Conservation (phyloP, 2,797 vertebrate species). For the Peromyscus aztecus region DNA sequence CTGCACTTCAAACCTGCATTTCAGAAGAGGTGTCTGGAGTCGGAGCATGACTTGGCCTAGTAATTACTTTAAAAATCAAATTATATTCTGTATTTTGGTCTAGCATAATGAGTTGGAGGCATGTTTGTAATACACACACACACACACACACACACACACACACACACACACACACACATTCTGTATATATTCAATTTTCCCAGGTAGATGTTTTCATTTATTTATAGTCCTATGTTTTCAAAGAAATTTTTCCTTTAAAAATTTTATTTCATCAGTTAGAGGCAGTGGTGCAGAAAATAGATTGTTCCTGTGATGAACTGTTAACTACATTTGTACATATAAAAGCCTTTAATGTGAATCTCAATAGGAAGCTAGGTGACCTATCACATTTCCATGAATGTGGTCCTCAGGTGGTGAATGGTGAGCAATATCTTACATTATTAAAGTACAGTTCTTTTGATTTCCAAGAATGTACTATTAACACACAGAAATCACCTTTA, state of each 20-base stretch:
- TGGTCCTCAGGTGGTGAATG: neutral
- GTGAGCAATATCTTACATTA: slow-evolving; percentile 37
- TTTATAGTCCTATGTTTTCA: slow-evolving; percentile 44
- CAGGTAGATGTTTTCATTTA: slow-evolving; percentile 30
- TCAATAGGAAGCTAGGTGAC: slow-evolving; percentile 28
- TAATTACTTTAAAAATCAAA: slow-evolving; percentile 59
- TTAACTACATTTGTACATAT: neutral
- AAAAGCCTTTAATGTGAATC: slow-evolving; percentile 43
- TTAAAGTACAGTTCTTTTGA: slow-evolving; percentile 8
- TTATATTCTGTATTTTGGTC: slow-evolving; percentile 21
- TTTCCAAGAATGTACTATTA: slow-evolving; percentile 32
- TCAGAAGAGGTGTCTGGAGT: neutral
- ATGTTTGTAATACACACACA: neutral
- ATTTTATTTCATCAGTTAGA: slow-evolving; percentile 36
- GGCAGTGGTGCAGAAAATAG: slow-evolving; percentile 33
- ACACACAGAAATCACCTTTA: neutral
- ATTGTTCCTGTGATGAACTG: slow-evolving; percentile 20
- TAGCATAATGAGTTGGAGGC: neutral
- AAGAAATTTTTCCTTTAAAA: slow-evolving; percentile 60
- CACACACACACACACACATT: neutral
- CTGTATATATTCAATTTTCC: neutral
- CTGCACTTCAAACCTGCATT: neutral
- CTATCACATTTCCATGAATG: neutral
- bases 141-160: neutral
- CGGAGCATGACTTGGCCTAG: neutral